Conservation (phyloP, 2,113 vertebrate species). For the Gopherus evgoodei region DNA sequence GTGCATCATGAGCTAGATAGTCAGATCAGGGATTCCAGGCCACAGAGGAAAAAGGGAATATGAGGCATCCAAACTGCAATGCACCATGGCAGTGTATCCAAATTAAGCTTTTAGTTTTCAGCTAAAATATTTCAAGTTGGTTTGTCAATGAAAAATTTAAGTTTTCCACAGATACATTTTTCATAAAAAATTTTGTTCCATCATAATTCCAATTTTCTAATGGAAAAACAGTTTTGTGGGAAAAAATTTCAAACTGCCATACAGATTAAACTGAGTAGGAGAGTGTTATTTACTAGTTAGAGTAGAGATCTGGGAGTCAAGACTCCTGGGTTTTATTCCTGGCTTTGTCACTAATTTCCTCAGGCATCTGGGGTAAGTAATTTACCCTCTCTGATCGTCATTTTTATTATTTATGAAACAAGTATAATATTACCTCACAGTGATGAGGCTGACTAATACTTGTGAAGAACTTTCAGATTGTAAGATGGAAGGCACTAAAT, state of each 20-base stretch:
- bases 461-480: not conserved
- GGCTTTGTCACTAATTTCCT: not conserved
- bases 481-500: not conserved
- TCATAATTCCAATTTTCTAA: not conserved
- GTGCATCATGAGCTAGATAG: not conserved
- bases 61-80: not conserved
- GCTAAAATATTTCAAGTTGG: not conserved
- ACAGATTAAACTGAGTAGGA: not conserved
- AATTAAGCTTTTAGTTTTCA: not conserved
- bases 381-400: not conserved
- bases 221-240: not conserved
- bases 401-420: not conserved
- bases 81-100: not conserved
- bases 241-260: not conserved
- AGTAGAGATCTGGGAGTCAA: rapidly evolving
- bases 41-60: not conserved
- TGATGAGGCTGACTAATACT: not conserved
- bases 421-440: not conserved
- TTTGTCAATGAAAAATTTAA: rapidly evolving
- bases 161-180: not conserved
- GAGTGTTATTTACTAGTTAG: not conserved
- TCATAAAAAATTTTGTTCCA: not conserved
- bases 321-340: not conserved
- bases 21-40: not conserved
- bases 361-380: not conserved